Conservation (phyloP, 2,797 vertebrate species). For the Spinus pinus region DNA sequence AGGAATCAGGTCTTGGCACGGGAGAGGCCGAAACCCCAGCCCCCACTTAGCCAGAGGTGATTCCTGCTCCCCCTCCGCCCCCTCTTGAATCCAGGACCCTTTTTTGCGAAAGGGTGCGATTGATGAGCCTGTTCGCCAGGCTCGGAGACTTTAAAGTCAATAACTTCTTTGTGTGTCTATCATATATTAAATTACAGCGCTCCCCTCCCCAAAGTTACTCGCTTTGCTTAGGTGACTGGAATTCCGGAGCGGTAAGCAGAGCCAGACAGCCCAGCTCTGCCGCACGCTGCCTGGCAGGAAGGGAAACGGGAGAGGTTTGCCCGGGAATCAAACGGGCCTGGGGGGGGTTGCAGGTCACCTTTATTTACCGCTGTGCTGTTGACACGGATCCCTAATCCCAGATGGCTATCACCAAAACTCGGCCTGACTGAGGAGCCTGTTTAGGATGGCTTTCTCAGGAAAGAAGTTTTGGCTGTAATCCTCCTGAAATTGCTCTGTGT, state of each 20-base stretch:
- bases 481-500: neutral
- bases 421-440: neutral
- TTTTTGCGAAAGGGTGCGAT: neutral
- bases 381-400: neutral
- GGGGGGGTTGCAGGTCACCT: neutral
- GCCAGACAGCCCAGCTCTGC: neutral
- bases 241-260: neutral
- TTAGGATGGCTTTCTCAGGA: neutral
- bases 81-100: neutral
- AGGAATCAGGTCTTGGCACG: neutral
- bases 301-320: neutral
- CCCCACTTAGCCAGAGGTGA: slow-evolving; percentile 3
- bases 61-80: neutral
- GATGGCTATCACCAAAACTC: neutral
- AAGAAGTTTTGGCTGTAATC: neutral
- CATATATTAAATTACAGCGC: neutral
- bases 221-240: slow-evolving; percentile 15
- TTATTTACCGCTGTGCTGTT: neutral
- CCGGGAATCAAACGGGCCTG: neutral
- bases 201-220: neutral
- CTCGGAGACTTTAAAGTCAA: neutral
- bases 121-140: neutral
- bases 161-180: slow-evolving; percentile 22
- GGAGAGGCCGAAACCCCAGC: neutral
- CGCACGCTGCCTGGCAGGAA: neutral